A percentile compares a stretch with the other conserved stretches of the same genome.
phyloP scores from a whole-genome alignment of 1,140 invertebrate genomes.

The Drosophila tani region DNA sequence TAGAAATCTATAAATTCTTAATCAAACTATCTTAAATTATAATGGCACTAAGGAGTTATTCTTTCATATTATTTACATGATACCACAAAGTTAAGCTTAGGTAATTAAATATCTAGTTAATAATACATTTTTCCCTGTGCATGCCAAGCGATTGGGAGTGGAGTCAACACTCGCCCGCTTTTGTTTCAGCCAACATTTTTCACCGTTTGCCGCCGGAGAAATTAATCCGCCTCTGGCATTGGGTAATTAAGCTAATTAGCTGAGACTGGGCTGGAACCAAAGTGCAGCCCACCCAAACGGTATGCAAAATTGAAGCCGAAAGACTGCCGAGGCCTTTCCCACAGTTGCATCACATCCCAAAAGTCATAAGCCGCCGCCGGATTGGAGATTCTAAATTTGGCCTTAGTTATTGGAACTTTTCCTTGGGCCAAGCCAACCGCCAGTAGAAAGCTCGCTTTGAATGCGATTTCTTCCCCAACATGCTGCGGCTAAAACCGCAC shows the following conservation, averaged over 20 bases:
- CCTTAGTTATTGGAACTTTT: neutral
- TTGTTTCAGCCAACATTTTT: constrained; percentile 61
- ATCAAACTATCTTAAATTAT: no score
- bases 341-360: constrained; percentile 45
- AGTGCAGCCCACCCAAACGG: constrained; percentile 58
- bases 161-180: constrained; percentile 54
- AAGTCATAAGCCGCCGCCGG: neutral
- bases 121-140: constrained; percentile 19
- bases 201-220: constrained; percentile 52
- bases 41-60: neutral
- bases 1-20: neutral
- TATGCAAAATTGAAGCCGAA: constrained; percentile 18
- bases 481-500: constrained; percentile 55
- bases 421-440: neutral
- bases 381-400: constrained; percentile 21
- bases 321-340: constrained; percentile 26
- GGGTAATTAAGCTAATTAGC: constrained; percentile 79
- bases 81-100: neutral
- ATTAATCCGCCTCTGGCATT: constrained; percentile 55
- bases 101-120: neutral
- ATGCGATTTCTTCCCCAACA: constrained; percentile 35
- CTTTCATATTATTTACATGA: neutral
- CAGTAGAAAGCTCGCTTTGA: constrained; percentile 24
- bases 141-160: constrained; percentile 54
- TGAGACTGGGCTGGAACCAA: constrained; percentile 43